Base-by-base conservation (phyloP, 2,888 invertebrate species). In the Dasysyrphus tricinctus region DNA sequence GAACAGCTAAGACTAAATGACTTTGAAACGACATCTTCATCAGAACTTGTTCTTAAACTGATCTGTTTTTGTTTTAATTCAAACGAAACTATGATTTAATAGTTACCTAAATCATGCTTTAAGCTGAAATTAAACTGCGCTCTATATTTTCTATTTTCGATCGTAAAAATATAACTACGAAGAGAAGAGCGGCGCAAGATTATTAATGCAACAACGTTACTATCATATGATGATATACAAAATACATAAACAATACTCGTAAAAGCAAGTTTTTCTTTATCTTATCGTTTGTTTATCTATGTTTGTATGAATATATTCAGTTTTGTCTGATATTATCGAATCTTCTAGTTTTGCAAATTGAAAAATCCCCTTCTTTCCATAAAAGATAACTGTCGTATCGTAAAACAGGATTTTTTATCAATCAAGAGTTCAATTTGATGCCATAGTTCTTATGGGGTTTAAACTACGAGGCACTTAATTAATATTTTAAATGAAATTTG, bases 381-480 rank as follows among this genome's bases (percentile, higher is more conserved):
- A 42, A 14, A 16, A 16, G 16, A 16, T 2, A n/a, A 5, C n/a
- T 44, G 14, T 7, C n/a, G 44, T n/a, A 3, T 42, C 39, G 42
- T 0, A 12, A 44, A n/a, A 12, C 11, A 39, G 12, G 8, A 24
- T 24, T 24, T 44, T 44, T 44, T 44, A 44, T 44, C 8, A 8
- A 44, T 44, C 7, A 44, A 56, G n/a, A 56, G 56, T 56, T 56
- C 56, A 56, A 34, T n/a, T n/a, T 16, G 34, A n/a, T 16, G 34
- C 34, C 34, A 47, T 47, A 47, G 8, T 47, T 47, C 16, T 47
- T 2, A 2, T 1, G 16, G n/a, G 44, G n/a, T 44, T 16, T 5
- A 16, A 44, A n/a, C n/a, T n/a, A 44, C 3, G 5, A 44, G 2
- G n/a, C 3, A 16, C 2, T n/a, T 44, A 42, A 3, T 14, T 42